A percentile compares a stretch with the other conserved stretches of the same genome.
phyloP scores from a whole-genome alignment of 2,113 vertebrate genomes.

The Zeus faber region DNA sequence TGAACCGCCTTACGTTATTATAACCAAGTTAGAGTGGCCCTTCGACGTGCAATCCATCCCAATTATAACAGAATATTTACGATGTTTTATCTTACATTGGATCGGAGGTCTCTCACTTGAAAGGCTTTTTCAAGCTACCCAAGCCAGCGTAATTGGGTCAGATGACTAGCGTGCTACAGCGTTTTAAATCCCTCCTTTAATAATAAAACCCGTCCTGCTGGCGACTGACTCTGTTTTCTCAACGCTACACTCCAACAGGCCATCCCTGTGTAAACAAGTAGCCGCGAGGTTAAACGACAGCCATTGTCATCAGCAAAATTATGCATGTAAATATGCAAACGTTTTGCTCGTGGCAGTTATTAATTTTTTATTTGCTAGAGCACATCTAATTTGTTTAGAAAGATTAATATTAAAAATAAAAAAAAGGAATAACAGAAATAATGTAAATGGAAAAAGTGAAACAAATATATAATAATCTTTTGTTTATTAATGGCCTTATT shows the following conservation, averaged over 20 bases:
- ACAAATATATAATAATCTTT: no score
- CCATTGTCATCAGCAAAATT: neutral
- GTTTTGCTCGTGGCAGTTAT: conserved; percentile 1
- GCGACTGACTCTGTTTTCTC: conserved; percentile 45
- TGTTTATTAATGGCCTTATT: no score
- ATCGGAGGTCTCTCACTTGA: conserved; percentile 24
- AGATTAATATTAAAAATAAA: no score
- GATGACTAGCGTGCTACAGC: conserved; percentile 58
- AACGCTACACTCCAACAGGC: conserved; percentile 32
- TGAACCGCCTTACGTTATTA: no score
- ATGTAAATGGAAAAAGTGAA: no score
- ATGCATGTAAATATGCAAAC: neutral
- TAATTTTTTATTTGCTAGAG: neutral
- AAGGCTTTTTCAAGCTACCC: no score
- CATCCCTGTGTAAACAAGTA: conserved; percentile 25
- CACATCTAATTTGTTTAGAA: no score
- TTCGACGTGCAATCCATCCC: neutral
- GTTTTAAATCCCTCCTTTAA: conserved; percentile 59
- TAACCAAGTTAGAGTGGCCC: neutral
- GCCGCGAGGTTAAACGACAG: neutral
- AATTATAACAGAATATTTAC: neutral
- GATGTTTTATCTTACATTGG: neutral
- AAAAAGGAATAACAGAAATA: no score
- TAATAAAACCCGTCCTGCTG: conserved; percentile 55
- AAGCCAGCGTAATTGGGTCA: conserved; percentile 63